Conservation (phyloP, 1,140 invertebrate genomes). For the Apis florea region DNA sequence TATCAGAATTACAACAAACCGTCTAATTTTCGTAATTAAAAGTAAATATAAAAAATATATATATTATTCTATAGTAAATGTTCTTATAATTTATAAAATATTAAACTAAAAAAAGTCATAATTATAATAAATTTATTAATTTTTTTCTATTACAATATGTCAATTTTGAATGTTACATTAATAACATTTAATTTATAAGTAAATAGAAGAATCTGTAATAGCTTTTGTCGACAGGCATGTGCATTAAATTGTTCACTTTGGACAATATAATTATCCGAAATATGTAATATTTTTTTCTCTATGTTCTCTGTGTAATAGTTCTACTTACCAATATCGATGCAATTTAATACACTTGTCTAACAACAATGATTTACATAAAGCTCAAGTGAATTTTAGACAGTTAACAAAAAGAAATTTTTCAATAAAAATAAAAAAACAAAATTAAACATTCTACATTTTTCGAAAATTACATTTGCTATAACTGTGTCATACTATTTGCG, state of each 20-base stretch:
- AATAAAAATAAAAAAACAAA: constrained; percentile 7
- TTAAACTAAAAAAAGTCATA: not conserved
- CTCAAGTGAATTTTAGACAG: not conserved
- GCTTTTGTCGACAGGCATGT: constrained; percentile 33
- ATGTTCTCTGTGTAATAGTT: constrained; percentile 1
- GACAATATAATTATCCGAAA: not conserved
- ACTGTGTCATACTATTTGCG: constrained; percentile 16
- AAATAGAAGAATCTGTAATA: constrained; percentile 48
- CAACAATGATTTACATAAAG: constrained; percentile 42
- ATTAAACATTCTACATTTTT: constrained; percentile 1
- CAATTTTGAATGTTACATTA: constrained; percentile 68
- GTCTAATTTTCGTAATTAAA: constrained; percentile 1
- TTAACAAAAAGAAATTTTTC: not conserved
- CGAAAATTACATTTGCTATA: not conserved
- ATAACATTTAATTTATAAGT: constrained; percentile 63
- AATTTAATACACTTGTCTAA: constrained; percentile 46
- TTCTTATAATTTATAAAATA: constrained; percentile 10
- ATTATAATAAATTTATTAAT: constrained; percentile 73
- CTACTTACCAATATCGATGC: not conserved
- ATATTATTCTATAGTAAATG: not conserved
- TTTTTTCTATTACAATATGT: constrained; percentile 70
- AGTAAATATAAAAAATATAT: not conserved
- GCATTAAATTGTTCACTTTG: constrained; percentile 32
- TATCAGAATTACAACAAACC: constrained; percentile 62
- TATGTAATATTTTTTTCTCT: constrained; percentile 18